phyloP scores from a whole-genome alignment of 2,888 invertebrate genomes.

The Shargacucullia verbasci region DNA sequence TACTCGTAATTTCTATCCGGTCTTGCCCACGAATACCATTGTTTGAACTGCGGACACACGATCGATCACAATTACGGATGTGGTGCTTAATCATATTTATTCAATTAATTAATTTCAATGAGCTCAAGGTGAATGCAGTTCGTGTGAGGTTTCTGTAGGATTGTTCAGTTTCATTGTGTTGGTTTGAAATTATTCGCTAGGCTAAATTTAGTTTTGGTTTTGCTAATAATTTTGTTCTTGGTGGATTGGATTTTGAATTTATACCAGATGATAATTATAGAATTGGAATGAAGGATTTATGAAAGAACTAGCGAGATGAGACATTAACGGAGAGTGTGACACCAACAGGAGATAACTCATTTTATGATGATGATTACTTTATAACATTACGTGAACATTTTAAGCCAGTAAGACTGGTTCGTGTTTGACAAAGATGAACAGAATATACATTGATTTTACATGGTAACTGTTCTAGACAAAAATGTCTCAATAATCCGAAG shows the following conservation, averaged over 20 bases:
- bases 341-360: too few relatives aligned
- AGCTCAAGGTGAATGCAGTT: slow-evolving; percentile 72
- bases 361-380: too few relatives aligned
- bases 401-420: too few relatives aligned
- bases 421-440: too few relatives aligned
- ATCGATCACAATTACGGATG: slow-evolving; percentile 87
- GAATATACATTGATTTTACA: slow-evolving; percentile 12
- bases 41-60: slow-evolving; percentile 59
- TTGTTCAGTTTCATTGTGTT: slow-evolving; percentile 49
- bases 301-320: too few relatives aligned
- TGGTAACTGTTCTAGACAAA: slow-evolving; percentile 18
- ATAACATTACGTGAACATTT: too few relatives aligned
- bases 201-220: too few relatives aligned
- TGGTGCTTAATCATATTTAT: slow-evolving; percentile 82
- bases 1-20: slow-evolving; percentile 65
- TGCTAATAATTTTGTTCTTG: too few relatives aligned
- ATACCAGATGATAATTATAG: too few relatives aligned
- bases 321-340: too few relatives aligned
- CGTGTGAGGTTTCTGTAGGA: slow-evolving; percentile 56
- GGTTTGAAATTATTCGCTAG: slow-evolving; percentile 9
- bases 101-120: slow-evolving; percentile 81
- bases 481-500: slow-evolving; percentile 33
- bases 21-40: slow-evolving; percentile 64
- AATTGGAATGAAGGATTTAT: too few relatives aligned
- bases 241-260: too few relatives aligned